phyloP scores from a whole-genome alignment of 2,113 vertebrate species.

The Xenopus borealis region DNA sequence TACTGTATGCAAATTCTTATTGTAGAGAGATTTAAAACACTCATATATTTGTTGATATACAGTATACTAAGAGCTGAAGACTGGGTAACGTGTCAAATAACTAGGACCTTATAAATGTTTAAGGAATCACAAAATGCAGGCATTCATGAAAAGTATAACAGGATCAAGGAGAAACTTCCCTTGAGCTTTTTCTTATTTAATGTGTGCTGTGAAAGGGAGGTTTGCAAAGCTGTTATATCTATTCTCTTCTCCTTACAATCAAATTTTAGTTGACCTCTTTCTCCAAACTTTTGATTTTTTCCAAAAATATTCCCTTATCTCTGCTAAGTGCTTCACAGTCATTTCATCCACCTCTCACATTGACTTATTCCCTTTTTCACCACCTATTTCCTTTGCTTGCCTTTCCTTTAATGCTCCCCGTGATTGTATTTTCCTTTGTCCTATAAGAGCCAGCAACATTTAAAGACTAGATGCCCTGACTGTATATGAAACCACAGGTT shows the following conservation, averaged over 20 bases:
- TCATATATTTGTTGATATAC: neutral
- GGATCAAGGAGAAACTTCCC: neutral
- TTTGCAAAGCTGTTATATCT: no score
- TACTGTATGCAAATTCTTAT: neutral
- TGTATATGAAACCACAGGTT: slow-evolving; percentile 10
- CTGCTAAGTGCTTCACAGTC: no score
- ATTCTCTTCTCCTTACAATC: no score
- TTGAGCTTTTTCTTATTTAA: no score
- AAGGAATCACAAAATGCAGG: slow-evolving; percentile 11
- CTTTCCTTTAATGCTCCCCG: slow-evolving; percentile 5
- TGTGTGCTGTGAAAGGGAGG: no score
- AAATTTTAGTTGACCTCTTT: no score
- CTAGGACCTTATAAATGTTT: slow-evolving; percentile 26
- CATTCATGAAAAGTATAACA: neutral
- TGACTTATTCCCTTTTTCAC: no score
- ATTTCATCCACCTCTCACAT: no score
- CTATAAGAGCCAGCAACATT: slow-evolving; percentile 54
- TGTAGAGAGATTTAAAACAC: neutral
- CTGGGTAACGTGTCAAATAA: neutral
- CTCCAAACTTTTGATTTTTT: no score
- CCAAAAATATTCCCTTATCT: no score
- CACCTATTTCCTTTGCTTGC: neutral
- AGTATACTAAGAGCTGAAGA: neutral
- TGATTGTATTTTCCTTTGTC: slow-evolving; percentile 51
- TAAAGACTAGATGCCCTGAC: slow-evolving; percentile 49